These are phyloP conservation scores for Tadarida brasiliensis DNA, from an alignment of 2,797 vertebrate species.

Conservation along the genomic window DNA sequence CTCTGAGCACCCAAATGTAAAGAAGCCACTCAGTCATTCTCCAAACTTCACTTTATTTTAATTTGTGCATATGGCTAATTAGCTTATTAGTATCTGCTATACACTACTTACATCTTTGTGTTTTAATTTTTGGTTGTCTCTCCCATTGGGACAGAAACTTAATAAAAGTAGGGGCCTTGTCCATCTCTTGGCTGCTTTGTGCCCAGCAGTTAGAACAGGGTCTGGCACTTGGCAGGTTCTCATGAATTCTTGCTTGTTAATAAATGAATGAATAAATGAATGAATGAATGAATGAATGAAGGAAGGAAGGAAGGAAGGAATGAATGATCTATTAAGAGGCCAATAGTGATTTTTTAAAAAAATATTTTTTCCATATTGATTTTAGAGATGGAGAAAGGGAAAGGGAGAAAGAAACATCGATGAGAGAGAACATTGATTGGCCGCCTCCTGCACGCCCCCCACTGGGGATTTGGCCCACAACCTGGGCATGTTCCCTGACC, in stretches of 20 bases:
- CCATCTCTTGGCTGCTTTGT: not conserved
- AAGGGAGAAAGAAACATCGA: too few species aligned
- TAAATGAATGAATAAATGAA: not conserved
- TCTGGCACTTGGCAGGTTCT: not conserved
- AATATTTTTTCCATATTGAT: too few species aligned
- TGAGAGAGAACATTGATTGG: too few species aligned
- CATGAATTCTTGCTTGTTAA: not conserved
- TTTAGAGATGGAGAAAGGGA: too few species aligned
- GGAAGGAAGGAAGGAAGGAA: not conserved
- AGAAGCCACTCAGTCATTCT: not conserved
- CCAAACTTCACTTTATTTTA: not conserved
- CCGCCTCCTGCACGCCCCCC: too few species aligned
- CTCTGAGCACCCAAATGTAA: not conserved
- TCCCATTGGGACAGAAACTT: not conserved
- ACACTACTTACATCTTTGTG: not conserved
- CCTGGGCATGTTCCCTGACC: too few species aligned
- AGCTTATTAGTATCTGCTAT: not conserved
- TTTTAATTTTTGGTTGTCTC: constrained; percentile 38
- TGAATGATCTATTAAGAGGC: not conserved
- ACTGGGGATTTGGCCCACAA: too few species aligned
- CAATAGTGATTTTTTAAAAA: constrained; percentile 9
- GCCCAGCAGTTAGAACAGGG: not conserved
- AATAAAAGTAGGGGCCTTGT: not conserved
- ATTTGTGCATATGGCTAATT: not conserved
- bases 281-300: not conserved